Base-by-base conservation (phyloP, 1,140 invertebrate genomes). In the Cyclina sinensis region DNA sequence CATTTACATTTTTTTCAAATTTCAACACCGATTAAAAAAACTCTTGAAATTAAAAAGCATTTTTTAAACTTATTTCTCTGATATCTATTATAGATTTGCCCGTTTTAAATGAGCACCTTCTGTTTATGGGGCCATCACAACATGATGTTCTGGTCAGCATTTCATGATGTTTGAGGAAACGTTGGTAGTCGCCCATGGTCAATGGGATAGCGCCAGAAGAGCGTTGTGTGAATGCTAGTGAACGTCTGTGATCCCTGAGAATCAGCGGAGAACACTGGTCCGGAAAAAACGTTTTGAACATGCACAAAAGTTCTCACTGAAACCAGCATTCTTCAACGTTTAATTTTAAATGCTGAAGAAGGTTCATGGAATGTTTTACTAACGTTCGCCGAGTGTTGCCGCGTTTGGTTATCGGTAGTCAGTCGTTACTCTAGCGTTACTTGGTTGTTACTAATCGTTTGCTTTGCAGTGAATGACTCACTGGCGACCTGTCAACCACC, bases 301-400 rank as follows among this genome's bases (percentile, higher is more conserved):
- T 43, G 70, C 70, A 39, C 70, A 46, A n/a, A n/a, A n/a, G n/a
- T n/a, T n/a, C n/a, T n/a, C n/a, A n/a, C n/a, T n/a, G n/a, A n/a
- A n/a, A 57, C 76, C 43, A 80, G 76, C 76, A 48, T 80, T 80
- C 46, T 80, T 80, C 76, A 80, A 80, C 76, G 76, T 80, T 80
- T 80, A 80, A 51, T 54, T 80, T 80, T 57, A 74, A 74, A 74
- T 37, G 39, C n/a, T 43, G 16, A 74, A 74, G 70, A 43, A 74
- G 35, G 70, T 74, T 74, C 70, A 21, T 43, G 70, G 70, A 74
- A 80, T 48, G 76, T 80, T 80, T 80, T 80, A 80, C 76, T 80
- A 80, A 80, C 76, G 46, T 80, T 54, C 27, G 76, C 76, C 51
- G 48, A 30, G 35, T 32, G 39, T 74, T 11, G 35, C 18, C 70